phyloP scores from a whole-genome alignment of 2,888 invertebrate species.

The Erebia palarica region DNA sequence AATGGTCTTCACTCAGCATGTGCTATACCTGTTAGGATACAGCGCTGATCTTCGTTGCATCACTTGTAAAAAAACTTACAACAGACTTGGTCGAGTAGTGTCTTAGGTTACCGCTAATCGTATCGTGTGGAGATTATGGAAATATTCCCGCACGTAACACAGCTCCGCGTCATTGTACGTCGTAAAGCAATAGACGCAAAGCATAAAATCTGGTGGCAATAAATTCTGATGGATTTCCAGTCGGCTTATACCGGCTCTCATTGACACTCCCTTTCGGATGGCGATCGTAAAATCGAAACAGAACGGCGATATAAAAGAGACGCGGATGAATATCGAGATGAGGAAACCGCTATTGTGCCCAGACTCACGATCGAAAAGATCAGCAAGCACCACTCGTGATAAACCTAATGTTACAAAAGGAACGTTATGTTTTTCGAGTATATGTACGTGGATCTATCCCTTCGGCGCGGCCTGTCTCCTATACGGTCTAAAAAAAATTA shows the following conservation, averaged over 20 bases:
- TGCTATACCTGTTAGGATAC: no score
- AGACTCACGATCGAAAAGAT: constrained; percentile 32
- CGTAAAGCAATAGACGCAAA: constrained; percentile 45
- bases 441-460: background rate
- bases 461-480: background rate
- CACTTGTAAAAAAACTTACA: no score
- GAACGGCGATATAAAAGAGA: constrained; percentile 69
- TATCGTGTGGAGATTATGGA: no score
- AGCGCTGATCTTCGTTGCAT: no score
- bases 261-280: constrained; percentile 64
- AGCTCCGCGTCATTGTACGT: constrained; percentile 28
- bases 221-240: constrained; percentile 50
- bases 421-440: background rate
- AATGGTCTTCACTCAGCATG: no score
- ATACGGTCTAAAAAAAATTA: no score
- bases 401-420: background rate
- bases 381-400: constrained; percentile 13
- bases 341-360: constrained; percentile 65
- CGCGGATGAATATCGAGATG: constrained; percentile 75
- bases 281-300: constrained; percentile 76
- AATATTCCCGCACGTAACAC: background rate
- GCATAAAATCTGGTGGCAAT: constrained; percentile 46
- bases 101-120: no score
- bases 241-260: constrained; percentile 56
- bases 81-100: no score